Evolutionary conservation across 2,113 vertebrate genomes (phyloP), one percentile per base, ranked within the genome.

Genomic region (Tyto alba): DNA sequence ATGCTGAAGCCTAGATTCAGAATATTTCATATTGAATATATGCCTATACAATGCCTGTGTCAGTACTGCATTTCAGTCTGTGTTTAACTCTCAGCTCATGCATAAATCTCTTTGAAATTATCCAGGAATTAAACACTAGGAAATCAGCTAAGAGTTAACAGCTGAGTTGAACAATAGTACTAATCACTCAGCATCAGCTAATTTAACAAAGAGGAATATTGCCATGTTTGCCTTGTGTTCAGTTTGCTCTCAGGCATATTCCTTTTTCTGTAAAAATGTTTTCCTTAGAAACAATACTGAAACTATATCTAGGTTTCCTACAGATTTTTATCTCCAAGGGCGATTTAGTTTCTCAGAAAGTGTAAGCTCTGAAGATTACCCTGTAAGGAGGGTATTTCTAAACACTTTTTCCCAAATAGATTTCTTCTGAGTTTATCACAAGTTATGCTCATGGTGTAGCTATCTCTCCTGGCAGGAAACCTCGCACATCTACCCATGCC

Each of bases 131-230:
- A 85, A 85, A 21, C 36, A 41, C 40, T 41, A 72, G 69, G 43
- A 89, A 85, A 81, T 73, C 69, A 87, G 60, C 77, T 79, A 90
- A 86, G 84, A 85, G 69, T 91, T 87, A 96, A 91, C 77, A 94
- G 68, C 40, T 79, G 79, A 92, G 34, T 18, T 92, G 75, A 89
- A 95, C 73, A 94, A 83, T 66, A 66, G 25, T 16, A 52, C 71
- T 93, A 93, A 93, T 96, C 69, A 80, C 43, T 96, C 47, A 72
- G 47, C 63, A 53, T 68, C 89, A 94, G 73, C 59, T 93, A 71
- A 80, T 82, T 91, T 88, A 83, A 71, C 4, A 2, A 75, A 71
- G 53, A 87, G 6, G 16, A 69, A 63, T 77, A 90, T 66, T 77
- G 26, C n/a, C 16, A 9, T 47, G 45, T 88, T 93, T 92, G 68